Evolutionary conservation across 2,797 vertebrate species (phyloP).

Genomic region (Oceanodroma leucorhoa): DNA sequence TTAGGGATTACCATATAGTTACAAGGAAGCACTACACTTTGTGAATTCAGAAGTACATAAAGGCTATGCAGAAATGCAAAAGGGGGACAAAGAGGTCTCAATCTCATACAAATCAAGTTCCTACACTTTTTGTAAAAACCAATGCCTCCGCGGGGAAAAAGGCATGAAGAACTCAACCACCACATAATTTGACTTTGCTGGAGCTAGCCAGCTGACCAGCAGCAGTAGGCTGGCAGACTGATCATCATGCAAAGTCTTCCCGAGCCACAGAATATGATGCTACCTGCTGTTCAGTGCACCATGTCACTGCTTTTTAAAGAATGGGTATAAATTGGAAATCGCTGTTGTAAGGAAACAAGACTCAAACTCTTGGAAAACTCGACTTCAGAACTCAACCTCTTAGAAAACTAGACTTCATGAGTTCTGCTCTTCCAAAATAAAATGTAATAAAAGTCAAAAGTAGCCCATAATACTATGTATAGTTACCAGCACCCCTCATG

Average conservation of each 20-base stretch:
- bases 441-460: background rate
- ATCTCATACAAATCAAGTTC: background rate
- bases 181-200: rapidly evolving
- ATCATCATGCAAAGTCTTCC: background rate
- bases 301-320: background rate
- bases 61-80: background rate
- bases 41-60: conserved; percentile 33
- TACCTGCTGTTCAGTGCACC: background rate
- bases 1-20: conserved; percentile 53
- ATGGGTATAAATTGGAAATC: background rate
- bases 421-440: background rate
- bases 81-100: background rate
- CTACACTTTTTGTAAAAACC: background rate
- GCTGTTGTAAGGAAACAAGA: background rate
- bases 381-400: background rate
- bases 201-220: background rate
- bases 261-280: background rate
- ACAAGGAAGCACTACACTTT: conserved; percentile 36
- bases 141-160: background rate
- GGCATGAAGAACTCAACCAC: background rate
- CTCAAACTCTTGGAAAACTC: background rate
- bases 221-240: background rate
- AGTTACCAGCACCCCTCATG: background rate
- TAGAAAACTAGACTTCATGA: background rate
- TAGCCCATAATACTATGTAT: background rate